Base-by-base conservation (phyloP, 2,113 vertebrate genomes). In the Corapipo altera region DNA sequence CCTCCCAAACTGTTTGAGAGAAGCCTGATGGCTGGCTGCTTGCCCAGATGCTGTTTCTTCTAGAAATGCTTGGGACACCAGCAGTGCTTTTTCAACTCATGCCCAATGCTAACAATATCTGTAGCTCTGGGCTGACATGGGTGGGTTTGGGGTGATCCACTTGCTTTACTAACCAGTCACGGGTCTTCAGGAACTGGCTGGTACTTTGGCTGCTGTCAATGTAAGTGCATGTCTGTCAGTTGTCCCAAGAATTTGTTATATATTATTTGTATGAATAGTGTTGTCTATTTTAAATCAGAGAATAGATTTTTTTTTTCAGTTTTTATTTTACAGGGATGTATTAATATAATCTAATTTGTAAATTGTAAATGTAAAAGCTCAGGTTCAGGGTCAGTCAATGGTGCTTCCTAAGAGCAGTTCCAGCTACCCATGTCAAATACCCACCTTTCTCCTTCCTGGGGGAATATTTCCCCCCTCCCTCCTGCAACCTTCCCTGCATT, bases 31-130 rank as follows among this genome's bases (percentile, higher is more conserved):
- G 24, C 84, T 91, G 93, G 85, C 85, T 94, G 59, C 89, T 77
- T 95, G 94, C 94, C 85, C 92, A 74, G 94, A 83, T 46, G 61
- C 91, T 95, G 24, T 43, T 96, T 94, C 95, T 95, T 96, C 93
- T 96, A 95, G 96, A 96, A 97, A 82, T 86, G 44, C 90, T 82
- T 55, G 82, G 93, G 91, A 83, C 52, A 43, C 72, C 58, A 79
- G 65, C 55, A 92, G 11, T 58, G 41, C 87, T 91, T 77, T 78
- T 78, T 30, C 33, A 1, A 48, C 55, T 94, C 64, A 3, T 96
- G 85, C 51, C 57, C 73, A 87, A 5, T 52, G 44, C 66, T 39
- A 70, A 76, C 9, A 87, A 59, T 18, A 37, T 22, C 78, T 33
- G 44, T 30, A 72, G 67, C 39, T 52, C 71, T 67, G 85, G 82